Conservation (phyloP, 23 tunicate species). For the Trididemnum nubilum region DNA sequence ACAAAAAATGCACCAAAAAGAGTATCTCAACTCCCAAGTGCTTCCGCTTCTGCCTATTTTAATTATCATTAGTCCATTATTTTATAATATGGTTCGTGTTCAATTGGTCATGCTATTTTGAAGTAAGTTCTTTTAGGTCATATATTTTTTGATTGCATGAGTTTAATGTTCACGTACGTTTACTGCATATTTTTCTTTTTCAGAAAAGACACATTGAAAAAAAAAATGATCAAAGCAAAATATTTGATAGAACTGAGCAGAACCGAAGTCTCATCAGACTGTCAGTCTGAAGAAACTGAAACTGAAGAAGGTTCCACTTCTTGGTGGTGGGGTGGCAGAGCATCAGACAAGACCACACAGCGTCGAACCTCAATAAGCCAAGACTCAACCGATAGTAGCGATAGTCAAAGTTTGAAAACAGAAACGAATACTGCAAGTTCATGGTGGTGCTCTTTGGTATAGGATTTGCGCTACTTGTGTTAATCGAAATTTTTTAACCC, state of each 20-base stretch:
- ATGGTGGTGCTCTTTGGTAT: not conserved
- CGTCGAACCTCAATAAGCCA: not conserved
- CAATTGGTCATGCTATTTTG: no score
- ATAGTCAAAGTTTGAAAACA: no score
- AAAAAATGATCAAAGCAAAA: conserved; percentile 36
- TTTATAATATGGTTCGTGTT: no score
- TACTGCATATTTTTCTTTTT: not conserved
- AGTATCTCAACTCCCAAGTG: no score
- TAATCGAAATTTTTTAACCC: no score
- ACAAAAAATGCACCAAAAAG: no score
- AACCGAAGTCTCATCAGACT: conserved; percentile 47
- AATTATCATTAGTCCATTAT: no score
- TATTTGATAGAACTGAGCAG: conserved; percentile 29
- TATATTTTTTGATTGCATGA: no score
- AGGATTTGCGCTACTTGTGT: no score
- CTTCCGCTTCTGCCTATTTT: no score
- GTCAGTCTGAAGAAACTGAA: conserved; percentile 42
- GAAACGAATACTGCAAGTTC: not conserved
- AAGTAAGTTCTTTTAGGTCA: no score
- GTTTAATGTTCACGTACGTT: no score
- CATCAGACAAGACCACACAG: not conserved
- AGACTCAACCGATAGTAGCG: not conserved
- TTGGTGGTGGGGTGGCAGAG: conserved; percentile 41
- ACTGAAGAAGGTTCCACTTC: conserved; percentile 23
- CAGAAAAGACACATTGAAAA: not conserved